These are phyloP conservation scores for Drosophila limbata DNA, from an alignment of 2,888 invertebrate genomes.

Conservation along the genomic window DNA sequence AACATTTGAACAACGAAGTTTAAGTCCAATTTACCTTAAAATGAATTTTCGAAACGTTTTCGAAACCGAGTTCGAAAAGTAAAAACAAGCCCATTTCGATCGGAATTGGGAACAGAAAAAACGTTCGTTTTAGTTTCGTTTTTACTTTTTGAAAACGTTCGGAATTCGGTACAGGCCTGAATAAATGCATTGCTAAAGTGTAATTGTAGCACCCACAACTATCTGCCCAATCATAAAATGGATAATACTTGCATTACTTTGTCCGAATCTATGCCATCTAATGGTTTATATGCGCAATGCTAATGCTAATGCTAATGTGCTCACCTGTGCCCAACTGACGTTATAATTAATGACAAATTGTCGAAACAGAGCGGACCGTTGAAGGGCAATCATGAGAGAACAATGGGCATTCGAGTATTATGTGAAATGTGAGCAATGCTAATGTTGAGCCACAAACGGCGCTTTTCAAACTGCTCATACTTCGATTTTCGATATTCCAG, in stretches of 20 bases:
- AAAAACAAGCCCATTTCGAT: too few species aligned
- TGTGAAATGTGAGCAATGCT: slow-evolving; percentile 32
- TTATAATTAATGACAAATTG: slow-evolving; percentile 75
- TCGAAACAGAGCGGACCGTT: slow-evolving; percentile 32
- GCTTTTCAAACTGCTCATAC: slow-evolving; percentile 14
- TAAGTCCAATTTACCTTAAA: too few species aligned
- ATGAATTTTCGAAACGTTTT: too few species aligned
- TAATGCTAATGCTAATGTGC: slow-evolving; percentile 51
- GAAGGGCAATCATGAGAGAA: slow-evolving; percentile 61
- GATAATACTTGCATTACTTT: slow-evolving; percentile 13
- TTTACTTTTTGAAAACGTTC: too few species aligned
- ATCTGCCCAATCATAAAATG: neutral
- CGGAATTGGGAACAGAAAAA: too few species aligned
- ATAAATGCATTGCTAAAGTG: too few species aligned
- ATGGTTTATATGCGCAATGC: slow-evolving; percentile 65
- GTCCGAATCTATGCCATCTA: slow-evolving; percentile 44
- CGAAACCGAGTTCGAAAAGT: too few species aligned
- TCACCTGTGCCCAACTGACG: slow-evolving; percentile 66
- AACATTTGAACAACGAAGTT: too few species aligned
- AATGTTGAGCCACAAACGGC: slow-evolving; percentile 19
- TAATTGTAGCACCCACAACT: too few species aligned
- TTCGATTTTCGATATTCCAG: slow-evolving; percentile 66
- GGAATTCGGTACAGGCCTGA: too few species aligned
- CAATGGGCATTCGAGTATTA: slow-evolving; percentile 38
- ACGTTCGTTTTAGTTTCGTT: too few species aligned